Base-by-base conservation (phyloP, 1,140 invertebrate species). In the Diorhabda sublineata region DNA sequence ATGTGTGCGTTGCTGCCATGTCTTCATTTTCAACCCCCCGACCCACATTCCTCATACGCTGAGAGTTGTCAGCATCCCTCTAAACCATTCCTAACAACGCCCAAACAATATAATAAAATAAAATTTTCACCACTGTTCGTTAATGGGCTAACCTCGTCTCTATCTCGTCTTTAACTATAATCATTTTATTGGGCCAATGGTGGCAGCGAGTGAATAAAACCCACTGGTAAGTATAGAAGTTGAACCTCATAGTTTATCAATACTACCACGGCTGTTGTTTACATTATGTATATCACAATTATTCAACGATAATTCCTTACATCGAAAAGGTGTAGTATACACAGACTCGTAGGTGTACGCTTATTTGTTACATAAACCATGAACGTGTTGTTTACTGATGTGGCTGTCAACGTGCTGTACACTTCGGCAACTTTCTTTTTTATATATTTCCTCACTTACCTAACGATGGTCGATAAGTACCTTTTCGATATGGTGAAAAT, bases 261-360 rank as follows among this genome's bases (percentile, higher is more conserved):
- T 26, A 26, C 26, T 26, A 26, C 26, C 26, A 26, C 26, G 26
- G 26, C 26, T 26, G 26, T 26, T 60, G 41, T 60, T 60, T 26
- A 60, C 41, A 63, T 63, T 44, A 56, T 64, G 63, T 64, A 56
- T 8, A 42, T 42, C 5, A 45, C 47, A 64, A 69, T 69, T 69
- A 69, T 59, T 69, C 57, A 64, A 63, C 56, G 62, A 69, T 69
- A 64, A 69, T 69, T 63, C 47, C 44, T 59, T 44, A 69, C 68
- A 69, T 64, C 45, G 62, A 59, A 69, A 64, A 69, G 56, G 62
- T 69, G 61, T 68, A 43, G 47, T 52, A 52, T 8, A 52, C 47
- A 52, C n/a, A 52, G 6, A 52, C 56, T n/a, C 42, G 67, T 68
- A 45, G 67, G 67, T 63, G 68, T 60, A 45, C 44, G 61, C 26